Base-by-base conservation (phyloP, 2,888 invertebrate species). In the Schizaphis graminum region DNA sequence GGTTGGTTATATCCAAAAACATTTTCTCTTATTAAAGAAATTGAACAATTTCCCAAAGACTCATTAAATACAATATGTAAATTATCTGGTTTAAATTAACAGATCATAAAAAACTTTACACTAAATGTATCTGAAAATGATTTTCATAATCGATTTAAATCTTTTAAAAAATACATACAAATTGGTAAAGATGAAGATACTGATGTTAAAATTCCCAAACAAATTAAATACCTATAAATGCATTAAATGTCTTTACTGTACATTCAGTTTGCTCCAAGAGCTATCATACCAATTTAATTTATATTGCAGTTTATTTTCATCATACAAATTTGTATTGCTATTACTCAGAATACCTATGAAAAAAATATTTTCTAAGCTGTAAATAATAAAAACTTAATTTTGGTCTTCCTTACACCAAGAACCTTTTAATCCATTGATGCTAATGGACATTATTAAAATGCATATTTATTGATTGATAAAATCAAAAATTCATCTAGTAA, bases 171-270 rank as follows among this genome's bases (percentile, higher is more conserved):
- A 41, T 41, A 41, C n/a, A 77, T 77, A 77, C 3, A 13, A 13
- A 16, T 77, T 35, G 77, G 4, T 77, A 16, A n/a, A 77, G 77
- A n/a, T 77, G 77, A 35, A 35, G n/a, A 77, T 77, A 16, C 16
- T 77, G 16, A n/a, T 35, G 13, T 35, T 87, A 28, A 87, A 87
- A n/a, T n/a, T 49, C 28, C 28, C 28, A n/a, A 87, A 87, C 28
- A 87, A 49, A 49, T 87, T 49, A 87, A 87, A n/a, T n/a, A n/a
- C n/a, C n/a, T n/a, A n/a, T n/a, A n/a, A n/a, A 87, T 87, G 16
- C 49, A 87, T 49, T 49, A 87, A 87, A 49, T 87, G 49, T 49
- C 3, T 87, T n/a, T n/a, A 87, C n/a, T 86, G 47, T 86, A 47
- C 47, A 86, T 86, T 86, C 3, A 47, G 28, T 86, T 47, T 86